Evolutionary conservation across 1,140 invertebrate genomes (phyloP).

Genomic region (Drosophila tsacasi): DNA sequence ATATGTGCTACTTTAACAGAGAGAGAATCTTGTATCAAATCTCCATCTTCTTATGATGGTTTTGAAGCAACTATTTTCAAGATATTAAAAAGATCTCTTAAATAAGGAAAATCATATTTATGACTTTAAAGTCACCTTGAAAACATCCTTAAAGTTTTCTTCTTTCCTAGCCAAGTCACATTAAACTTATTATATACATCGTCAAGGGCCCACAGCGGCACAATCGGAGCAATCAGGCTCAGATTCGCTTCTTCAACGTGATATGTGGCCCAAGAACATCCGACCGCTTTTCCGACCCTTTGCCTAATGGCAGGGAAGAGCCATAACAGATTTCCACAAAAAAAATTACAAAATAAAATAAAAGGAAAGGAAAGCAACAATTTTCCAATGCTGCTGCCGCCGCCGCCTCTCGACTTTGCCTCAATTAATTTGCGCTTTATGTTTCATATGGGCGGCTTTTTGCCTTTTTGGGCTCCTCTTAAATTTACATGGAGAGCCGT

Average conservation of each 20-base stretch:
- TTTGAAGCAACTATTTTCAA: background rate
- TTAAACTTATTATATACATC: slow-evolving; percentile 25
- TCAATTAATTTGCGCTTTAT: slow-evolving; percentile 82
- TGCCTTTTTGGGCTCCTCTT: slow-evolving; percentile 57
- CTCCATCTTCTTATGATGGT: background rate
- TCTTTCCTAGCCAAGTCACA: background rate
- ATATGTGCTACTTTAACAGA: background rate
- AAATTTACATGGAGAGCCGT: slow-evolving; percentile 71
- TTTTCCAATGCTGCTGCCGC: slow-evolving; percentile 38
- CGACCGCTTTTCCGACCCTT: slow-evolving; percentile 54
- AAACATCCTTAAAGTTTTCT: background rate
- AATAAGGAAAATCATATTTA: background rate
- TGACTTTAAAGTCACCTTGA: background rate
- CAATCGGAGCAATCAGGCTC: slow-evolving; percentile 51
- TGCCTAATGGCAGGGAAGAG: slow-evolving; percentile 37
- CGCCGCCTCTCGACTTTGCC: slow-evolving; percentile 46
- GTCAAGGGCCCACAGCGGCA: background rate
- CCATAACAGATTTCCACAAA: slow-evolving; percentile 29
- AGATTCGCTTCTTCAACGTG: slow-evolving; percentile 24
- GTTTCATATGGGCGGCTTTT: slow-evolving; percentile 70
- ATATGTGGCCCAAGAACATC: slow-evolving; percentile 44
- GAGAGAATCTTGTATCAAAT: background rate
- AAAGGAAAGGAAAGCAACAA: slow-evolving; percentile 39
- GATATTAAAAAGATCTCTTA: too few relatives aligned
- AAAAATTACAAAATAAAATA: slow-evolving; percentile 9